Evolutionary conservation across 2,113 vertebrate genomes (phyloP).

Genomic region (Lycaon pictus): DNA sequence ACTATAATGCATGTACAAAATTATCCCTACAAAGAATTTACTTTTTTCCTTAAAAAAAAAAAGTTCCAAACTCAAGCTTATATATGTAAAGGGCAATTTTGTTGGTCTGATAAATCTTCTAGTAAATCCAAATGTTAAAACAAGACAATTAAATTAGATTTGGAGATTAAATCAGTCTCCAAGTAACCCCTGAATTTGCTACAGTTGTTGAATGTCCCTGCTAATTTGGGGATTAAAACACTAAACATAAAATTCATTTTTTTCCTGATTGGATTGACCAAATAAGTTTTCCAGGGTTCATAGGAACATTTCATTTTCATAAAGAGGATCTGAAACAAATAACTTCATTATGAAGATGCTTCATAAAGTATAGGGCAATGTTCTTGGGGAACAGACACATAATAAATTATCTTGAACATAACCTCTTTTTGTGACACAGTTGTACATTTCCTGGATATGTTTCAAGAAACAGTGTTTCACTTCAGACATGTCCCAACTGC

Average conservation of each 20-base stretch:
- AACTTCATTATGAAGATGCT: background rate
- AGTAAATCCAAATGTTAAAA: conserved; percentile 52
- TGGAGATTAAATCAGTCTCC: conserved; percentile 5
- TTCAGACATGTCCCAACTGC: conserved; percentile 1
- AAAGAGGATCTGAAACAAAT: background rate
- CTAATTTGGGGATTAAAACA: conserved; percentile 29
- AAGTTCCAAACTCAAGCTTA: background rate
- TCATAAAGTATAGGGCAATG: background rate
- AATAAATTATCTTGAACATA: background rate
- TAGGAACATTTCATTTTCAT: conserved; percentile 14
- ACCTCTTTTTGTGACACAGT: background rate
- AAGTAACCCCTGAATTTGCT: conserved; percentile 12
- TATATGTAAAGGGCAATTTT: background rate
- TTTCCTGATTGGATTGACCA: background rate
- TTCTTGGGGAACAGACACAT: background rate
- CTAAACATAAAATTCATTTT: conserved; percentile 48
- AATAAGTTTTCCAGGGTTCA: background rate
- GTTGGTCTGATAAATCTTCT: background rate
- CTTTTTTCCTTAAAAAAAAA: background rate
- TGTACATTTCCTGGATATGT: background rate
- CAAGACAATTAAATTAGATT: background rate
- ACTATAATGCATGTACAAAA: background rate
- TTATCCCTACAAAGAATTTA: background rate
- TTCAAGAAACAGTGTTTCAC: conserved; percentile 47
- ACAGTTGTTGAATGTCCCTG: conserved; percentile 19